A percentile compares a stretch with the other conserved stretches of the same genome.
Conservation (phyloP, 2,797 vertebrate genomes). For the Melanogrammus aeglefinus region DNA sequence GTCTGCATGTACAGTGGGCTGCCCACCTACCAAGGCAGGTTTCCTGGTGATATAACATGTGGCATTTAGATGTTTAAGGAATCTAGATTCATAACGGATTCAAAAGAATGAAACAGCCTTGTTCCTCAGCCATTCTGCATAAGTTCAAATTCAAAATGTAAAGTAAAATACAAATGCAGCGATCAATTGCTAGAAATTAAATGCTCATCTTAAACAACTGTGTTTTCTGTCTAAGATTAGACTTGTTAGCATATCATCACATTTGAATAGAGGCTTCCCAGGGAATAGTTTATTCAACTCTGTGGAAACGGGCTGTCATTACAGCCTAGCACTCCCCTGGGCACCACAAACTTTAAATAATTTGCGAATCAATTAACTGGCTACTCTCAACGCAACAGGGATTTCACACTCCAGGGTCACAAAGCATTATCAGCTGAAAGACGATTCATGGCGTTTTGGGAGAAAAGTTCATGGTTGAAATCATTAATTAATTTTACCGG, state of each 20-base stretch:
- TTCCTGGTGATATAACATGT: no score
- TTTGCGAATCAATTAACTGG: constrained; percentile 98
- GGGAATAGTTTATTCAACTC: constrained; percentile 75
- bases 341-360: constrained; percentile 97
- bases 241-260: constrained; percentile 71
- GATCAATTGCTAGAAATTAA: neutral
- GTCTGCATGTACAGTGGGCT: no score
- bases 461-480: constrained; percentile 97
- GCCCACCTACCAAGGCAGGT: no score
- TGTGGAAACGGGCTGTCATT: constrained; percentile 80
- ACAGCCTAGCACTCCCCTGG: constrained; percentile 83
- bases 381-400: constrained; percentile 87
- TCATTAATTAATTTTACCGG: constrained; percentile 96
- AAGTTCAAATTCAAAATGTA: neutral
- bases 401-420: constrained; percentile 88
- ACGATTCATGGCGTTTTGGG: constrained; percentile 93
- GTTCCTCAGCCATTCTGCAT: neutral
- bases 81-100: no score
- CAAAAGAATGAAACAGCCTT: no score
- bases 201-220: neutral
- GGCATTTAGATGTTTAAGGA: no score
- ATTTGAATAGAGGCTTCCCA: constrained; percentile 65
- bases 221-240: constrained; percentile 57
- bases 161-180: neutral
- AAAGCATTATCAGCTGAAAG: constrained; percentile 85